Conservation (phyloP, 2,888 invertebrate genomes). For the Cosmopolites sordidus region DNA sequence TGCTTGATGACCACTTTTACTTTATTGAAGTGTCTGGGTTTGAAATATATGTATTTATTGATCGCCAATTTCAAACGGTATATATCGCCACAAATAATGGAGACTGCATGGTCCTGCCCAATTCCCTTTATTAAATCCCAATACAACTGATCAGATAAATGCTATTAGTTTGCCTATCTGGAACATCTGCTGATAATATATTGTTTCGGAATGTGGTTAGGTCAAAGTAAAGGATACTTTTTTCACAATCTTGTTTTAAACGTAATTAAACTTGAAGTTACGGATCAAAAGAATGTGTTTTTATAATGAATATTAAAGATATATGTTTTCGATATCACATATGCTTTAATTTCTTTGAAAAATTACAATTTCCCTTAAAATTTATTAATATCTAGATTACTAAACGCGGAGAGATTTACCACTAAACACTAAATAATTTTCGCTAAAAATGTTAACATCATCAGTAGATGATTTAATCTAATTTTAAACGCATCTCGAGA, state of each 20-base stretch:
- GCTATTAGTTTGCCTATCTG: constrained; percentile 19
- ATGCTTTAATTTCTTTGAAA: no score
- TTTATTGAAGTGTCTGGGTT: constrained; percentile 11
- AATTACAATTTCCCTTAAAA: no score
- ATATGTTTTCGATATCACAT: no score
- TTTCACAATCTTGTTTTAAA: not conserved
- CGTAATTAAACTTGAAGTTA: no score
- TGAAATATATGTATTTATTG: not conserved
- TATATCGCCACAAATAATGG: constrained; percentile 10
- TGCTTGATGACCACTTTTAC: constrained; percentile 20
- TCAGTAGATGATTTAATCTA: no score
- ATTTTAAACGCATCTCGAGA: no score
- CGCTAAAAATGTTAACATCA: no score
- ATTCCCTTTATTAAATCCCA: constrained; percentile 23
- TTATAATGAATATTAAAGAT: no score
- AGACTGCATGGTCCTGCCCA: constrained; percentile 9
- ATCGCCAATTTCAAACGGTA: not conserved
- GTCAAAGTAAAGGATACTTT: not conserved
- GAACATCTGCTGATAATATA: constrained; percentile 16
- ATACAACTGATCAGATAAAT: constrained; percentile 17
- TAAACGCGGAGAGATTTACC: no score
- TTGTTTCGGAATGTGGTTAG: constrained; percentile 9
- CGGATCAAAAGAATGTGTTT: no score
- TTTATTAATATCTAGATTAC: no score
- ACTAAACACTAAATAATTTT: no score